These are phyloP conservation scores for Sterrhoptilus dennistouni DNA, from an alignment of 2,113 vertebrate species.

Conservation along the genomic window DNA sequence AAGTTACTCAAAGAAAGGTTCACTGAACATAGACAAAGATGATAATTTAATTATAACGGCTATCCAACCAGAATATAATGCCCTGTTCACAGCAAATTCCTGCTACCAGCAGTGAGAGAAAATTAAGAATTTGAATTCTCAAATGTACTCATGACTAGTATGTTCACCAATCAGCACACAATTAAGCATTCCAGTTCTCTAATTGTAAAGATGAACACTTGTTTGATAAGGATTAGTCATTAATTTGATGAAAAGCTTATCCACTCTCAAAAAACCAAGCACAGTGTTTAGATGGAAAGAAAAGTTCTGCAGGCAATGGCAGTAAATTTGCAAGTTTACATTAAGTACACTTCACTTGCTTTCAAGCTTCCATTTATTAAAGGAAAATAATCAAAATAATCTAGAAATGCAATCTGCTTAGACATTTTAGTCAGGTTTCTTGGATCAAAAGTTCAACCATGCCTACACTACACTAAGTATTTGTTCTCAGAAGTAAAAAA, in stretches of 20 bases:
- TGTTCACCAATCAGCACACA: not conserved
- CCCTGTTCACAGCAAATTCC: constrained; percentile 66
- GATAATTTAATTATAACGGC: constrained; percentile 58
- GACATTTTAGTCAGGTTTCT: not conserved
- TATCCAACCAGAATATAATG: constrained; percentile 67
- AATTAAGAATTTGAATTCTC: constrained; percentile 31
- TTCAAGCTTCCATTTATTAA: not conserved
- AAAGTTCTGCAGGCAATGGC: not conserved
- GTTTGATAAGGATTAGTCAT: constrained; percentile 21
- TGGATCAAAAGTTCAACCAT: not conserved
- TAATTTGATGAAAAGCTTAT: constrained; percentile 16
- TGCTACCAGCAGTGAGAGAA: constrained; percentile 39
- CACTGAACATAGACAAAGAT: constrained; percentile 62
- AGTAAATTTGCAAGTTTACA: not conserved
- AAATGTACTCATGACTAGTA: constrained; percentile 6
- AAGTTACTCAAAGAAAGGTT: constrained; percentile 55
- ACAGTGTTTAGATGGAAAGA: not conserved
- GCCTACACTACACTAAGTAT: not conserved
- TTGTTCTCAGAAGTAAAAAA: not conserved
- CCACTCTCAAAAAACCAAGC: not conserved
- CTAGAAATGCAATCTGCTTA: not conserved
- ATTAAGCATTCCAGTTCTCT: constrained; percentile 1
- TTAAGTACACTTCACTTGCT: not conserved
- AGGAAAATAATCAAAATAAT: not conserved
- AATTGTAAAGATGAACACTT: not conserved